phyloP scores from a whole-genome alignment of 2,888 invertebrate genomes.

The Dusona sp. region DNA sequence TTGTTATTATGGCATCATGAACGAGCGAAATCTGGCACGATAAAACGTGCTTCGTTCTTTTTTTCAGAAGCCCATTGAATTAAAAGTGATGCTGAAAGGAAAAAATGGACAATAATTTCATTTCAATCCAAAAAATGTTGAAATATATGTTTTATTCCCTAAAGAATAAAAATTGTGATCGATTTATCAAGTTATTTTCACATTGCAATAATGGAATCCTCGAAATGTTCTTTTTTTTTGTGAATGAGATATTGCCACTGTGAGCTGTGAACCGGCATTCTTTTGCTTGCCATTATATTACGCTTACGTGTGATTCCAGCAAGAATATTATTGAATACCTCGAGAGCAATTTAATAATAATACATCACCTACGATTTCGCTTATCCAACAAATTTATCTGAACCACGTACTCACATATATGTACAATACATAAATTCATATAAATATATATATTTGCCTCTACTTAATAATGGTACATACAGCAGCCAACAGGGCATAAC shows the following conservation, averaged over 20 bases:
- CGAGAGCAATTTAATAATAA: conserved; percentile 41
- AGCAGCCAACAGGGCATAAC: conserved; percentile 55
- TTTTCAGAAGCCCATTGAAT: background rate
- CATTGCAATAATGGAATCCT: background rate
- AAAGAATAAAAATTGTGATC: background rate
- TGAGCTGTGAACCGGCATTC: background rate
- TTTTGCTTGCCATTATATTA: conserved; percentile 7
- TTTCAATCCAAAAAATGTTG: background rate
- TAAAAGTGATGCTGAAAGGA: background rate
- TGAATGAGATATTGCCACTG: conserved; percentile 1
- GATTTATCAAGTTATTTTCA: background rate
- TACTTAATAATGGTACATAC: conserved; percentile 53
- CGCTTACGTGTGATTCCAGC: background rate
- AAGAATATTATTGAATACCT: conserved; percentile 19
- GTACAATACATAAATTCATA: background rate
- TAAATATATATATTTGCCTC: conserved; percentile 46
- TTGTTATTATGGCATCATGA: background rate
- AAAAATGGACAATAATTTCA: background rate
- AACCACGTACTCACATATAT: conserved; percentile 45
- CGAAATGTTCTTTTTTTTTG: background rate
- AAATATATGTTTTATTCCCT: background rate
- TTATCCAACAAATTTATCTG: conserved; percentile 54
- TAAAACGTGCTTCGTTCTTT: background rate
- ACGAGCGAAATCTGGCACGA: background rate
- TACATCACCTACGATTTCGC: conserved; percentile 10